phyloP scores from a whole-genome alignment of 64 coral and sea anemone species.

The Pocillopora damicornis region DNA sequence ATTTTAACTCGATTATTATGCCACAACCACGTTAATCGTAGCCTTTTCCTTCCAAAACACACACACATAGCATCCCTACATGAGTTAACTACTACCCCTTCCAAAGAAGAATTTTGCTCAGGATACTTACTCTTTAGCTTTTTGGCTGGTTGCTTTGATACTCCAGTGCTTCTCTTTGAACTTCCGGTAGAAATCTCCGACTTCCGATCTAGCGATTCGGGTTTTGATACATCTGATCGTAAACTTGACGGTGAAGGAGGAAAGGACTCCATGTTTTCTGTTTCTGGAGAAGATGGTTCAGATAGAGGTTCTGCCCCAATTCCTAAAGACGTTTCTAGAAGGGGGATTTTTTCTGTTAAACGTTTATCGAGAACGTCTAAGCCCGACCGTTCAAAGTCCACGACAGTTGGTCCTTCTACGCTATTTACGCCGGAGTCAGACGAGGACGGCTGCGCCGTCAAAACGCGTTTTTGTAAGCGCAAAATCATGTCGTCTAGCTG shows the following conservation, averaged over 20 bases:
- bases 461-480: constrained; percentile 53
- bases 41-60: too few species aligned
- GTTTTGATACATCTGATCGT: constrained; percentile 43
- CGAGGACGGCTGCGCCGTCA: constrained; percentile 1
- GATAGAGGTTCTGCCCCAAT: constrained; percentile 34
- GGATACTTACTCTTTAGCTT: constrained; percentile 18
- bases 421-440: constrained; percentile 18
- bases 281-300: constrained; percentile 57
- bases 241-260: constrained; percentile 52
- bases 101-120: background rate
- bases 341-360: background rate
- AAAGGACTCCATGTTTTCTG: constrained; percentile 51
- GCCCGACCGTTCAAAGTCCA: constrained; percentile 11
- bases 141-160: constrained; percentile 25
- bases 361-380: background rate
- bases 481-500: constrained; percentile 67
- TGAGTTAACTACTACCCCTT: too few species aligned
- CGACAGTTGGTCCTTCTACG: background rate
- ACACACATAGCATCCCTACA: too few species aligned
- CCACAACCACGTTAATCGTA: too few species aligned
- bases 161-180: constrained; percentile 5
- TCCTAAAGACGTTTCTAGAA: constrained; percentile 23
- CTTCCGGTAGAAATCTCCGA: constrained; percentile 41
- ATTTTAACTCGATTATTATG: too few species aligned
- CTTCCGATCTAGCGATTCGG: constrained; percentile 27